Evolutionary conservation across 2,797 vertebrate species (phyloP).

Genomic region (Babyrousa celebensis): DNA sequence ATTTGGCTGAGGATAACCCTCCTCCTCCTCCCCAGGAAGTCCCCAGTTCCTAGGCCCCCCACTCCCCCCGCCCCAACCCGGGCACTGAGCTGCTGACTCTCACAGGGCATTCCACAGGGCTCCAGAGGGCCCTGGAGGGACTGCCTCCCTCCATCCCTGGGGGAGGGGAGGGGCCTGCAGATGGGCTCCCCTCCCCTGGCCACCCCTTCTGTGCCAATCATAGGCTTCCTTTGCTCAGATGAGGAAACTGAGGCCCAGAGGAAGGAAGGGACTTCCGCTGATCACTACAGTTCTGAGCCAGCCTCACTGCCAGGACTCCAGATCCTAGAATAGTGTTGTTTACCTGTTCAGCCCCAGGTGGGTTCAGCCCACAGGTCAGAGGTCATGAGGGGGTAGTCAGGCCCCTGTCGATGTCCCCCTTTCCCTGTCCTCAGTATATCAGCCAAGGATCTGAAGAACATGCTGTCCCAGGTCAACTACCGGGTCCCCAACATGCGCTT

Average conservation of each 20-base stretch:
- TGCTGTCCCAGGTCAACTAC: slow-evolving; percentile 99
- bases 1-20: not conserved
- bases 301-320: not conserved
- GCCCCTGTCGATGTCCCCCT: not conserved
- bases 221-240: slow-evolving; percentile 16
- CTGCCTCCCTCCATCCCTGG: not conserved
- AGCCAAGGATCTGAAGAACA: slow-evolving; percentile 98
- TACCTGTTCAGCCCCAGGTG: slow-evolving; percentile 4
- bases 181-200: not conserved
- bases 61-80: too few species aligned
- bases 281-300: slow-evolving; percentile 3
- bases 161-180: not conserved
- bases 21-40: not conserved
- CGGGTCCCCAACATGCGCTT: slow-evolving; percentile 99
- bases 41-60: not conserved
- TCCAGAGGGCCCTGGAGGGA: not conserved
- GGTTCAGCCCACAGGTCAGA: not conserved
- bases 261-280: not conserved
- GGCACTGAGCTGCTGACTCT: not conserved
- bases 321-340: not conserved
- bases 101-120: too few species aligned
- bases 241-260: slow-evolving; percentile 19
- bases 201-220: not conserved
- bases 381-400: not conserved
- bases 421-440: slow-evolving; percentile 94